These are phyloP conservation scores for Actenoides lindsayi DNA, from an alignment of 2,113 vertebrate genomes.

Conservation along the genomic window DNA sequence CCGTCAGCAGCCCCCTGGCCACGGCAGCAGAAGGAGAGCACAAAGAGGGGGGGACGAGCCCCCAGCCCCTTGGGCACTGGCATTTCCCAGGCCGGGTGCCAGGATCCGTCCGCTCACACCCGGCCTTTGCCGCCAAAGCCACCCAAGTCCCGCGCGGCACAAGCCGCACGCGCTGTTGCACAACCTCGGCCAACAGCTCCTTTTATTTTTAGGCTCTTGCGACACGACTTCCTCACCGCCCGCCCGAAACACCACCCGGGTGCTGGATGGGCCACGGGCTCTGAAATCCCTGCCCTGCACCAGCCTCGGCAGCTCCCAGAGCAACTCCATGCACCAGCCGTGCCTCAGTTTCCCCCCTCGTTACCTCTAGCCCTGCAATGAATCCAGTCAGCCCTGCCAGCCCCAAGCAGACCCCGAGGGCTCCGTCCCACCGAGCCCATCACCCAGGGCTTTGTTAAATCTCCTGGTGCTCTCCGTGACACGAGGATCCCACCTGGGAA, in stretches of 20 bases:
- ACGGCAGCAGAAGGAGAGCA: not conserved
- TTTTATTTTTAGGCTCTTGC: slow-evolving; percentile 9
- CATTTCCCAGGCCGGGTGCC: not conserved
- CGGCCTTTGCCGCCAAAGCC: not conserved
- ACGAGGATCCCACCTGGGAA: not conserved
- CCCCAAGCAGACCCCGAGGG: accelerated
- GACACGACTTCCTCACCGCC: not conserved
- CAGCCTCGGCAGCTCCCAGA: not conserved
- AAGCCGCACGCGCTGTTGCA: not conserved
- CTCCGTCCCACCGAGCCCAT: not conserved
- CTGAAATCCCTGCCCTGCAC: not conserved
- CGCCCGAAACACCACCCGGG: accelerated
- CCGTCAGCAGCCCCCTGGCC: not conserved
- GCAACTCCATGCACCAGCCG: accelerated
- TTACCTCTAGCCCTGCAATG: not conserved
- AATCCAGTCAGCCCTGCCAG: not conserved
- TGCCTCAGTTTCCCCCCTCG: not conserved
- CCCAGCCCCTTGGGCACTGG: accelerated
- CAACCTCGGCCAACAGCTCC: not conserved
- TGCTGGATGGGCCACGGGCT: not conserved
- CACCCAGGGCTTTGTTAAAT: accelerated
- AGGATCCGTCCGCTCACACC: accelerated
- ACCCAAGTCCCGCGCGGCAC: not conserved
- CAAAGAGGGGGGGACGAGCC: no score
- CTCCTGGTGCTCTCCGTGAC: accelerated